Percentiles rank a stretch among this genome's conserved stretches.
These are phyloP conservation scores for Cardiocondyla obscurior DNA, from an alignment of 1,140 invertebrate species.

Conservation along the genomic window DNA sequence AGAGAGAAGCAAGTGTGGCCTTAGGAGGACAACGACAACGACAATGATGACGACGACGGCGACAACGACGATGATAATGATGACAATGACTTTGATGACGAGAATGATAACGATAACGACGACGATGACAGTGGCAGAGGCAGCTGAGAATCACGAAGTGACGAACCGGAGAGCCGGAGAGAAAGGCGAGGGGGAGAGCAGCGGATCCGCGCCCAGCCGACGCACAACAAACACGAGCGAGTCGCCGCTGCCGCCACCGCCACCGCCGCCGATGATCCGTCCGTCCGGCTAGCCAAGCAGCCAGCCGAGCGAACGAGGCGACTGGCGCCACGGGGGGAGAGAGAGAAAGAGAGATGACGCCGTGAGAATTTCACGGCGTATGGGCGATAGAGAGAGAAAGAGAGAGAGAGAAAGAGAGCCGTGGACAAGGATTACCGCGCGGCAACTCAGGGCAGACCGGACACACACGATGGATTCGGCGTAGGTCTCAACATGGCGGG, in stretches of 20 bases:
- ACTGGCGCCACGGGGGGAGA: constrained; percentile 45
- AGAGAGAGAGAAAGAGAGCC: not conserved
- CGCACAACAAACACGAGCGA: constrained; percentile 75
- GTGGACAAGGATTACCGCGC: not conserved
- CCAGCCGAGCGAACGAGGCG: constrained; percentile 48
- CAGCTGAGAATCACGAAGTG: constrained; percentile 48
- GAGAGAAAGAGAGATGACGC: constrained; percentile 38
- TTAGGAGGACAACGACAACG: not conserved
- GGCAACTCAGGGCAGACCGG: constrained; percentile 57
- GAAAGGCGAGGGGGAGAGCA: constrained; percentile 64
- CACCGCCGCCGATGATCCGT: constrained; percentile 49
- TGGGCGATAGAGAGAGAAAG: not conserved
- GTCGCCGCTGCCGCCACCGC: too few species aligned
- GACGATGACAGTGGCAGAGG: constrained; percentile 1
- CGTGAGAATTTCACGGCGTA: constrained; percentile 50
- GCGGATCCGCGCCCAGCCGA: constrained; percentile 74
- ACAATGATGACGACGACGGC: not conserved
- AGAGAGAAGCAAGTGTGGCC: constrained; percentile 62
- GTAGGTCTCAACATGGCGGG: constrained; percentile 84
- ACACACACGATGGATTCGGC: constrained; percentile 76
- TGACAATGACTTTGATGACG: not conserved
- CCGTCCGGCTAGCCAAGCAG: constrained; percentile 1
- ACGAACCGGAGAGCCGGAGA: constrained; percentile 61
- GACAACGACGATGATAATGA: not conserved
- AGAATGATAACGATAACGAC: not conserved